These are phyloP conservation scores for Petrolisthes cinctipes DNA, from an alignment of 2,888 invertebrate genomes.

Conservation along the genomic window DNA sequence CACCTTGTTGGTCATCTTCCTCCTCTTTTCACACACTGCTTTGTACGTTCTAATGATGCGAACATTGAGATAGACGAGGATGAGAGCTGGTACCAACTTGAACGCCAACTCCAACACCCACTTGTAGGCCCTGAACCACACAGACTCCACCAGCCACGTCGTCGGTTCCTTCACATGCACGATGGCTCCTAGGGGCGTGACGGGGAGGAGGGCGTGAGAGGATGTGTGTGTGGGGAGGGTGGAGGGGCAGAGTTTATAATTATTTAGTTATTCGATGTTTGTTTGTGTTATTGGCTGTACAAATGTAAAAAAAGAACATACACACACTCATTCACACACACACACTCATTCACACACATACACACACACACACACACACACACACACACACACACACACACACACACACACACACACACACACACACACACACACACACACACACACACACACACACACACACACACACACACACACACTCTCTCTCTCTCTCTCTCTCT, in stretches of 20 bases:
- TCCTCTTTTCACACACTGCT: conserved; percentile 76
- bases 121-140: conserved; percentile 76
- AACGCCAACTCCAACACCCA: conserved; percentile 77
- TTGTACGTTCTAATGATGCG: conserved; percentile 79
- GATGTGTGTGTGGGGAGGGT: not conserved
- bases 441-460: conserved; percentile 30
- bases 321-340: no score
- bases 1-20: conserved; percentile 74
- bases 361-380: not conserved
- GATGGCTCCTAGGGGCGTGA: conserved; percentile 70
- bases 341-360: no score
- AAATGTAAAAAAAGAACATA: not conserved
- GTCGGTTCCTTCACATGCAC: conserved; percentile 76
- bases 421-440: conserved; percentile 26
- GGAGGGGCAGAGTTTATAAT: not conserved
- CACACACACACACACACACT: conserved; percentile 24
- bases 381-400: conserved; percentile 32
- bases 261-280: no score
- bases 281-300: not conserved
- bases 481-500: no score
- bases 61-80: conserved; percentile 77
- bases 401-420: conserved; percentile 32
- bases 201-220: not conserved
- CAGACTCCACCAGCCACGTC: conserved; percentile 72
- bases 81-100: conserved; percentile 78